Evolutionary conservation across 2,113 vertebrate species (phyloP).

Genomic region (Setophaga coronata): DNA sequence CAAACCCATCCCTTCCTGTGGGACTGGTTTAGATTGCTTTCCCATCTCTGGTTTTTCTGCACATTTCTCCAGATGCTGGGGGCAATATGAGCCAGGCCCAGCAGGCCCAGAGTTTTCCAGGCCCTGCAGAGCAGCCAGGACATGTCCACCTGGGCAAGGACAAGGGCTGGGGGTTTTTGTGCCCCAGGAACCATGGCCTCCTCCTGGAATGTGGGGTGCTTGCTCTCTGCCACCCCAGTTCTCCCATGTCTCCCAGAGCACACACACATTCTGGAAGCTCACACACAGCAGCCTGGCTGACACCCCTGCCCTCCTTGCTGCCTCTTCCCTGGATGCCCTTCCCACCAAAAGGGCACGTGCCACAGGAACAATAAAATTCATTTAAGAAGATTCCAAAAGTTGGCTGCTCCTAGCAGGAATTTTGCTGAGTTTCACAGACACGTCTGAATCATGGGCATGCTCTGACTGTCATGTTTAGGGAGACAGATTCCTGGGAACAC

Average conservation of each 20-base stretch:
- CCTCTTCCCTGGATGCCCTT: neutral
- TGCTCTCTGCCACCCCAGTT: neutral
- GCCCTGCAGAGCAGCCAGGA: neutral
- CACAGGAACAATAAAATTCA: neutral
- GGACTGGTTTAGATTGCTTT: neutral
- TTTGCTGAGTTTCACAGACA: neutral
- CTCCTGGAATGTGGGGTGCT: neutral
- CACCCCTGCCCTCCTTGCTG: neutral
- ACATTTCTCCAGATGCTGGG: neutral
- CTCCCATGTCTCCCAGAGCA: neutral
- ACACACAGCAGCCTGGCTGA: neutral
- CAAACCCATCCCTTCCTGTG: fast-evolving
- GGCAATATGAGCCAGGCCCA: neutral
- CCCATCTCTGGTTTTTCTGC: neutral
- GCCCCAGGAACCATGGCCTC: fast-evolving
- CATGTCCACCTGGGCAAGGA: neutral
- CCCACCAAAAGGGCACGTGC: fast-evolving
- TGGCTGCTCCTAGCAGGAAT: neutral
- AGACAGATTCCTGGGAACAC: neutral
- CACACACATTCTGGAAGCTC: neutral
- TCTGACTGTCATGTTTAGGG: neutral
- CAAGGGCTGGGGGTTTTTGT: neutral
- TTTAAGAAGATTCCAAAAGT: neutral
- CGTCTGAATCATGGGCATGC: neutral
- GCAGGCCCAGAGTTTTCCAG: neutral